These are phyloP conservation scores for Dichetophora obliterata DNA, from an alignment of 2,888 invertebrate species.

Conservation along the genomic window DNA sequence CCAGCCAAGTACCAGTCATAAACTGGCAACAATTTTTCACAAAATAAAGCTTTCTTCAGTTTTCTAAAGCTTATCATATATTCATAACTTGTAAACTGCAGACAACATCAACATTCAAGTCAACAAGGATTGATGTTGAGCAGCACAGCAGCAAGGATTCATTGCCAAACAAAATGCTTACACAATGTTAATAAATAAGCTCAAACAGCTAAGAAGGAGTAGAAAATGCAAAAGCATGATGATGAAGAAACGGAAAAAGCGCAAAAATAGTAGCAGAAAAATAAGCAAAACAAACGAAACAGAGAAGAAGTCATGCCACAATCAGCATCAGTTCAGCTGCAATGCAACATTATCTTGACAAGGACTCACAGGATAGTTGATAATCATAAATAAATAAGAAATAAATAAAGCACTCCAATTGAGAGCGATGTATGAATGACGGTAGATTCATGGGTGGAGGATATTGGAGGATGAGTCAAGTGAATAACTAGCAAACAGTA, in stretches of 20 bases:
- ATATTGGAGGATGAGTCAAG: background rate
- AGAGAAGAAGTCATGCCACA: background rate
- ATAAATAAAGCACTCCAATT: background rate
- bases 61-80: slow-evolving; percentile 10
- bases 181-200: slow-evolving; percentile 33
- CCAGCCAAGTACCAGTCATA: too few relatives aligned
- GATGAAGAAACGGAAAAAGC: background rate
- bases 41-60: slow-evolving; percentile 6
- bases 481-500: background rate
- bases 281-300: background rate
- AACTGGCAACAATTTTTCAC: slow-evolving; percentile 1
- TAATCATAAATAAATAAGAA: slow-evolving; percentile 28
- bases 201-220: background rate
- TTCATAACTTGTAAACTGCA: slow-evolving; percentile 30
- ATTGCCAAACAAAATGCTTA: slow-evolving; percentile 22
- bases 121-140: slow-evolving; percentile 11
- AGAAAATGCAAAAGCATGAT: background rate
- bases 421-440: background rate
- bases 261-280: background rate
- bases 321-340: slow-evolving; percentile 2
- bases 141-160: slow-evolving; percentile 5
- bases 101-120: slow-evolving; percentile 18
- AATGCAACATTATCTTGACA: background rate
- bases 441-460: background rate
- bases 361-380: slow-evolving; percentile 14